Evolutionary conservation across 2,888 invertebrate genomes (phyloP).

Genomic region (Chymomyza amoena): DNA sequence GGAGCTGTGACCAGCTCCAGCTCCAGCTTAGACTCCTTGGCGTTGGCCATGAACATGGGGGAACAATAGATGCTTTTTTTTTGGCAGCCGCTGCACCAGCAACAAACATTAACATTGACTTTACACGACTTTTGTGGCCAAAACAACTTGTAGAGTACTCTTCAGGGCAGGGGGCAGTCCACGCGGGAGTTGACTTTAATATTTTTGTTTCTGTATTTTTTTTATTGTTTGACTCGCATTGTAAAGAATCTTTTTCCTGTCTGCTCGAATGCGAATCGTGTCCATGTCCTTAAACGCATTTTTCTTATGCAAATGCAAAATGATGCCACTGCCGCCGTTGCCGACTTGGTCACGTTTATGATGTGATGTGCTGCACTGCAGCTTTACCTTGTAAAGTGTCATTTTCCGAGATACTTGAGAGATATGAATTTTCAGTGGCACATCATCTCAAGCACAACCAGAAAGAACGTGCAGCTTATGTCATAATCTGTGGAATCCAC

Average conservation of each 20-base stretch:
- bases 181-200: constrained; percentile 52
- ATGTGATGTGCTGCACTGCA: constrained; percentile 49
- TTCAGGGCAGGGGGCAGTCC: constrained; percentile 9
- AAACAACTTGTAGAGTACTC: constrained; percentile 8
- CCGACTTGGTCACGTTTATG: constrained; percentile 64
- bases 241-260: constrained; percentile 55
- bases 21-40: constrained; percentile 18
- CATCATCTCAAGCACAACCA: constrained; percentile 1
- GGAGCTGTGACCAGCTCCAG: not conserved
- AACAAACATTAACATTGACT: constrained; percentile 75
- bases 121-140: constrained; percentile 72
- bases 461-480: constrained; percentile 68
- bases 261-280: constrained; percentile 45
- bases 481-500: constrained; percentile 61
- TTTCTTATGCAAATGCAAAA: constrained; percentile 63
- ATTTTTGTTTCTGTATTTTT: constrained; percentile 46
- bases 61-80: constrained; percentile 43
- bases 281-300: constrained; percentile 66
- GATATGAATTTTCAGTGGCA: constrained; percentile 18
- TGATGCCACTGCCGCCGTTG: constrained; percentile 16
- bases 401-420: constrained; percentile 58
- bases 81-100: constrained; percentile 38
- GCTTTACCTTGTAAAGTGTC: constrained; percentile 67
- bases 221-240: constrained; percentile 69
- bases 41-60: constrained; percentile 24